Evolutionary conservation across 1,140 invertebrate genomes (phyloP).

Genomic region (Rhyacophila brunnea): DNA sequence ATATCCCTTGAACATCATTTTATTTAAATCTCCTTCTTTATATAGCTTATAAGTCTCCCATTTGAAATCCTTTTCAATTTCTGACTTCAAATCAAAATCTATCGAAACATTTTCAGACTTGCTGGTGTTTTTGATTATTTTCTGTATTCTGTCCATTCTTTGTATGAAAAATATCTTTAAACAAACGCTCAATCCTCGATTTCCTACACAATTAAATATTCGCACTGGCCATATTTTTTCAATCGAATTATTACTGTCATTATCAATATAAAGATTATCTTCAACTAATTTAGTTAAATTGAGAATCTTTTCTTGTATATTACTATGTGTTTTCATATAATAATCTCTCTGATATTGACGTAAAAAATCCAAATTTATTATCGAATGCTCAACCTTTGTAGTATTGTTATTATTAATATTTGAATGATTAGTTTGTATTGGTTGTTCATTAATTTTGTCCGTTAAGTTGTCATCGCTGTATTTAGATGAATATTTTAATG

Average conservation of each 20-base stretch:
- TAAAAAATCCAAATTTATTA: too few relatives aligned
- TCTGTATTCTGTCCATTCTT: slow-evolving; percentile 43
- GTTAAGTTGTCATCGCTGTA: too few relatives aligned
- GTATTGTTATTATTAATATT: too few relatives aligned
- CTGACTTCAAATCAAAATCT: slow-evolving; percentile 29
- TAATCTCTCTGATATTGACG: too few relatives aligned
- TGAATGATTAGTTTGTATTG: too few relatives aligned
- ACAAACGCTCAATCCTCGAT: slow-evolving; percentile 45
- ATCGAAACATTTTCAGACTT: slow-evolving; percentile 33
- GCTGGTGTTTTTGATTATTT: slow-evolving; percentile 19
- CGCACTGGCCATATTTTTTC: slow-evolving; percentile 23
- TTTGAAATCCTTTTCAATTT: slow-evolving; percentile 38
- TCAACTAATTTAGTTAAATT: too few relatives aligned
- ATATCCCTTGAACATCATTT: slow-evolving; percentile 41
- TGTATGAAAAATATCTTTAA: slow-evolving; percentile 45
- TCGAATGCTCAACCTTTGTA: too few relatives aligned
- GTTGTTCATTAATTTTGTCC: too few relatives aligned
- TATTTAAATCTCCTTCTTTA: slow-evolving; percentile 42
- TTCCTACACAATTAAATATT: slow-evolving; percentile 40
- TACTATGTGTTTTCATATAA: too few relatives aligned
- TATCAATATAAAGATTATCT: neutral
- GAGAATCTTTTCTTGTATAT: too few relatives aligned
- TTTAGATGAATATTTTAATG: too few relatives aligned
- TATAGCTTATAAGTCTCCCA: slow-evolving; percentile 44
- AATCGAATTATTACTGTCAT: neutral